Percentiles rank a stretch among this genome's conserved stretches.
Conservation (phyloP, 2,113 vertebrate species). For the Myiozetetes cayanensis region DNA sequence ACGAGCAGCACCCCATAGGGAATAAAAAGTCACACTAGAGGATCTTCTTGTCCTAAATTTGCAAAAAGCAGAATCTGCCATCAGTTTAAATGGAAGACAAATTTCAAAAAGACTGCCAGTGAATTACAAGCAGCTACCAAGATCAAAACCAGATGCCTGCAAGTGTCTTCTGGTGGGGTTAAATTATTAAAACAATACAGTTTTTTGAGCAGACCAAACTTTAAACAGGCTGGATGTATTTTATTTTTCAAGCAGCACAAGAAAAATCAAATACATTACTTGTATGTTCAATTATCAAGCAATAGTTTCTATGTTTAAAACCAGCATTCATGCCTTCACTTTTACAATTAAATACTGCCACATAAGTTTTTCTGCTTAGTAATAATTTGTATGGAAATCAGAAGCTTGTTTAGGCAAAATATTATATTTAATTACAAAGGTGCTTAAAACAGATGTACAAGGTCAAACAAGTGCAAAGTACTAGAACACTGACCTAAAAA, state of each 20-base stretch:
- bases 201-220: neutral
- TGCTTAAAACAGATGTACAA: slow-evolving; percentile 20
- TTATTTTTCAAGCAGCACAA: slow-evolving; percentile 40
- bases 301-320: neutral
- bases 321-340: neutral
- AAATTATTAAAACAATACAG: neutral
- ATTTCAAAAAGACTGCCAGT: neutral
- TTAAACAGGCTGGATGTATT: neutral
- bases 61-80: neutral
- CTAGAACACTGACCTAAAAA: neutral
- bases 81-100: neutral
- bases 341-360: slow-evolving; percentile 14
- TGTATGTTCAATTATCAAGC: neutral
- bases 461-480: neutral
- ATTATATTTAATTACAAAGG: slow-evolving; percentile 10
- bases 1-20: neutral
- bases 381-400: slow-evolving; percentile 5
- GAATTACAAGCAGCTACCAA: neutral
- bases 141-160: neutral
- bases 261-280: slow-evolving; percentile 10
- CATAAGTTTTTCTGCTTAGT: neutral
- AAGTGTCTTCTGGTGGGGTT: neutral
- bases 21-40: neutral
- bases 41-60: neutral
- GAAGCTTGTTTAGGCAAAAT: slow-evolving; percentile 2